Evolutionary conservation across 2,797 vertebrate species (phyloP).

Genomic region (Sciurus carolinensis): DNA sequence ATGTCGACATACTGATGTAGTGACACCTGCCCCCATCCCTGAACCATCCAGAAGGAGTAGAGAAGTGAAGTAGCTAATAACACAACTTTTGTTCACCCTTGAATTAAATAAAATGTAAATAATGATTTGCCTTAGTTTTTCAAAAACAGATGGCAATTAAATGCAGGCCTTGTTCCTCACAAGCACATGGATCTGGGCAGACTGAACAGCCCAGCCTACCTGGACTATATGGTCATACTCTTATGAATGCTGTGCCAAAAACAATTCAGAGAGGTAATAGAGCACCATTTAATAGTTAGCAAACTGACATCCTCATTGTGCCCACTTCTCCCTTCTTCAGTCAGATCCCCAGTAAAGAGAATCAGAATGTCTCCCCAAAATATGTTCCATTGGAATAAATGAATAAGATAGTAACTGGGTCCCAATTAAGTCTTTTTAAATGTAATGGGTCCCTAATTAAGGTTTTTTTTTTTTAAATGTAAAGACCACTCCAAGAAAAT

Average conservation of each 20-base stretch:
- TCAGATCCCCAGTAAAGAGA: not conserved
- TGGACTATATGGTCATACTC: not conserved
- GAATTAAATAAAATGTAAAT: conserved; percentile 56
- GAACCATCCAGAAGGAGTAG: conserved; percentile 48
- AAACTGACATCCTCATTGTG: not conserved
- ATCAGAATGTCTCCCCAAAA: not conserved
- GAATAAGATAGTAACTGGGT: no score
- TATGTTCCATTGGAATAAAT: not conserved
- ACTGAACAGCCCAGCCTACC: not conserved
- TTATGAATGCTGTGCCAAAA: not conserved
- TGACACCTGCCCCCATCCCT: not conserved
- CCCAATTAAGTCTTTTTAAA: no score
- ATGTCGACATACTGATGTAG: not conserved
- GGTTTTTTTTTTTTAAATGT: no score
- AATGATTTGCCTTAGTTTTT: not conserved
- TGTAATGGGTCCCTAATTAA: no score
- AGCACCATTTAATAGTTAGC: not conserved
- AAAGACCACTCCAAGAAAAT: no score
- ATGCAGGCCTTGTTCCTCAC: not conserved
- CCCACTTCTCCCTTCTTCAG: not conserved
- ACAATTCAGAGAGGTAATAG: not conserved
- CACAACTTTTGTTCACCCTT: not conserved
- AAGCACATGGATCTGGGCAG: not conserved
- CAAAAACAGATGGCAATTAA: conserved; percentile 9
- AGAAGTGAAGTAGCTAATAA: not conserved